These are phyloP conservation scores for Anomalospiza imberbis DNA, from an alignment of 2,797 vertebrate genomes.

Conservation along the genomic window DNA sequence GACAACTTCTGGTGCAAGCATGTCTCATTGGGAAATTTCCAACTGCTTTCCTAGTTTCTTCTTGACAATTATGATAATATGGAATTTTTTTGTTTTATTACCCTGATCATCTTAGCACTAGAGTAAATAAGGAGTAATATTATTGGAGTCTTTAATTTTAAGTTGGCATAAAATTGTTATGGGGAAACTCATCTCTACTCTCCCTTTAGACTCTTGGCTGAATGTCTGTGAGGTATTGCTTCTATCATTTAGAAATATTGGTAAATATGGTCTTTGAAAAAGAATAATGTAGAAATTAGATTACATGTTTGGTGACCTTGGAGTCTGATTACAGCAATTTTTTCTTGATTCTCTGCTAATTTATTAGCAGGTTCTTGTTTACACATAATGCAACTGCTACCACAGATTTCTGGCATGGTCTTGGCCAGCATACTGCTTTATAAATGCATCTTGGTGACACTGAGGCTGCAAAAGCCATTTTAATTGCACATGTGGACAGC, in stretches of 20 bases:
- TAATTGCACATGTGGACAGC: not conserved
- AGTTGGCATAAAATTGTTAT: not conserved
- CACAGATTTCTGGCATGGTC: not conserved
- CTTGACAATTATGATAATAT: not conserved
- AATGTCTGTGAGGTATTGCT: not conserved
- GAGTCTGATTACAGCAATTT: not conserved
- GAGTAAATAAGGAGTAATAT: not conserved
- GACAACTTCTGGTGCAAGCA: not conserved
- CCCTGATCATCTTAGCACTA: not conserved
- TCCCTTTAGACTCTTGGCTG: not conserved
- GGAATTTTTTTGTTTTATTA: not conserved
- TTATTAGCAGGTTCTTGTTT: not conserved
- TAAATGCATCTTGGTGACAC: not conserved
- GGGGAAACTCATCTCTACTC: not conserved
- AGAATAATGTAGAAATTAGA: not conserved
- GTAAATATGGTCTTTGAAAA: not conserved
- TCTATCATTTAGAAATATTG: not conserved
- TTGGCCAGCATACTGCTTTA: not conserved
- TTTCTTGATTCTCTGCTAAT: not conserved
- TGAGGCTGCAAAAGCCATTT: not conserved
- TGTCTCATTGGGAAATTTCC: not conserved
- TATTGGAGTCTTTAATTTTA: not conserved
- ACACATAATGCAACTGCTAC: not conserved
- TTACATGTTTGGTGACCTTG: not conserved
- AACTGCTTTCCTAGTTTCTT: not conserved